A percentile compares a stretch with the other conserved stretches of the same genome.
phyloP scores from a whole-genome alignment of 2,113 vertebrate genomes.

The Phyllopteryx taeniolatus region DNA sequence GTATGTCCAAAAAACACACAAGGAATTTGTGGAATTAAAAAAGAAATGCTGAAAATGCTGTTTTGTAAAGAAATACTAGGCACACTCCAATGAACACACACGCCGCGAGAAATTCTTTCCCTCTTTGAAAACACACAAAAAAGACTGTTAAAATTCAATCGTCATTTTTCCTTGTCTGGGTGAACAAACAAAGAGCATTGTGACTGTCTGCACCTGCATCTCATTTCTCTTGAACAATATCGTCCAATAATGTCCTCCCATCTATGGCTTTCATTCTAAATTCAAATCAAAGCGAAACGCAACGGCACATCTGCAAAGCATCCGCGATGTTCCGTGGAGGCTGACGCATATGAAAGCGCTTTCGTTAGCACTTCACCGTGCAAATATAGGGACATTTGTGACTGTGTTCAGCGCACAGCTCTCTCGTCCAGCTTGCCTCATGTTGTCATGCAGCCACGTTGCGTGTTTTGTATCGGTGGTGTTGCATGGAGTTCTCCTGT shows the following conservation, averaged over 20 bases:
- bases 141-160: slow-evolving; percentile 39
- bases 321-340: slow-evolving; percentile 4
- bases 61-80: not conserved
- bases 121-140: slow-evolving; percentile 1
- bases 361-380: not conserved
- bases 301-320: slow-evolving; percentile 39
- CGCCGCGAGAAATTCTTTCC: not conserved
- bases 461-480: not conserved
- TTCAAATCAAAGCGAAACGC: slow-evolving; percentile 32
- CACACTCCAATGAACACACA: not conserved
- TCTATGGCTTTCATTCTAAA: slow-evolving; percentile 42
- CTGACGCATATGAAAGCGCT: slow-evolving; percentile 4
- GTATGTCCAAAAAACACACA: too few species aligned
- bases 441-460: not conserved
- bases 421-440: not conserved
- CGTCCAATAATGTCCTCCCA: slow-evolving; percentile 58
- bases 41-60: not conserved
- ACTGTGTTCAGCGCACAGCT: not conserved
- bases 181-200: slow-evolving; percentile 44
- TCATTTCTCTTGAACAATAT: slow-evolving; percentile 53
- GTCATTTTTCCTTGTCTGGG: slow-evolving; percentile 9
- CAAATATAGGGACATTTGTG: not conserved
- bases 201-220: slow-evolving; percentile 48
- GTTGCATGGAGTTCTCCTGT: not conserved
- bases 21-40: too few species aligned